These are phyloP conservation scores for Pinctada fucata DNA, from an alignment of 2,888 invertebrate species.

Conservation along the genomic window DNA sequence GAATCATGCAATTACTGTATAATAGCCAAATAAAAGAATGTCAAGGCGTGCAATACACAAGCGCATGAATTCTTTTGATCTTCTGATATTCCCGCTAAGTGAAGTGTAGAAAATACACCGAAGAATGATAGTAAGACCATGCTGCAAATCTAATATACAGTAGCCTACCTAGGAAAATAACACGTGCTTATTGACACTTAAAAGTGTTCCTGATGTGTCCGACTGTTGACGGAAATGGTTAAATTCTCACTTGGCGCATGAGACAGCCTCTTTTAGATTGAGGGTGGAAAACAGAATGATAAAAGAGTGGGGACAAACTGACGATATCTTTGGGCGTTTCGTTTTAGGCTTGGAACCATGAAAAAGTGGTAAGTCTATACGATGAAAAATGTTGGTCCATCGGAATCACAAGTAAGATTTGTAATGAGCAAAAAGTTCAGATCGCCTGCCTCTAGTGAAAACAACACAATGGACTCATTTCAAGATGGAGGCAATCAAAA, in stretches of 20 bases:
- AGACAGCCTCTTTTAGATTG: slow-evolving; percentile 30
- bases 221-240: slow-evolving; percentile 12
- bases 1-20: too few relatives aligned
- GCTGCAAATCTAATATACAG: slow-evolving; percentile 69
- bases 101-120: slow-evolving; percentile 75
- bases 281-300: slow-evolving; percentile 61
- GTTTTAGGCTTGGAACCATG: slow-evolving; percentile 45
- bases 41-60: slow-evolving; percentile 7
- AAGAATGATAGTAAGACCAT: slow-evolving; percentile 76
- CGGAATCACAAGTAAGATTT: slow-evolving; percentile 45
- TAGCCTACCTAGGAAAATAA: slow-evolving; percentile 59
- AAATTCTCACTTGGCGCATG: slow-evolving; percentile 21
- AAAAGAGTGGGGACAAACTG: slow-evolving; percentile 63
- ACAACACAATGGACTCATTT: slow-evolving; percentile 73
- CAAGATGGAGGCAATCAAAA: slow-evolving; percentile 75
- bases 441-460: slow-evolving; percentile 61
- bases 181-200: slow-evolving; percentile 64
- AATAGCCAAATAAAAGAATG: too few relatives aligned
- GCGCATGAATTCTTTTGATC: slow-evolving; percentile 73
- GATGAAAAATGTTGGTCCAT: slow-evolving; percentile 58
- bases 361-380: slow-evolving; percentile 54
- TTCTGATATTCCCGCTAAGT: slow-evolving; percentile 76
- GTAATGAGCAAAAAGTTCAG: slow-evolving; percentile 64
- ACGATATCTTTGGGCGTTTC: slow-evolving; percentile 49
- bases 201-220: slow-evolving; percentile 27